Evolutionary conservation across 2,888 invertebrate genomes (phyloP), one percentile per base, ranked within the genome.

Genomic region (Dromius quadrimaculatus): DNA sequence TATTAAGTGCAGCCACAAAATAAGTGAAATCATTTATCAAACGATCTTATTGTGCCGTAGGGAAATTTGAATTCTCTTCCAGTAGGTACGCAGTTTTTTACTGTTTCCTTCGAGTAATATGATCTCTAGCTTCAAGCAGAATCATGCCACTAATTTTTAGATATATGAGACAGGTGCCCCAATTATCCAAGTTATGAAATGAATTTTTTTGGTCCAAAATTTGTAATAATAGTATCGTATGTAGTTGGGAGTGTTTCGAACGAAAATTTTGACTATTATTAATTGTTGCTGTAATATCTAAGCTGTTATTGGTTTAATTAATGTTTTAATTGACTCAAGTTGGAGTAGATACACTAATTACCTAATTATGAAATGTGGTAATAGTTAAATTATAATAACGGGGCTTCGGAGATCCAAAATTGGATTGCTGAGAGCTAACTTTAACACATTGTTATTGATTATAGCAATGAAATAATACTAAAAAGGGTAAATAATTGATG

Each of bases 21-120:
- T 54, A 54, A 28, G 28, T 28, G 50, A 54, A 54, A 54, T 54
- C 50, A 54, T 54, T 54, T 28, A 54, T 54, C 50, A 54, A 54
- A 9, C 15, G 13, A 54, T 15, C 15, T 23, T 6, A 11, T 13
- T 15, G 1, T 15, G 23, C 50, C 50, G 1, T 2, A 1, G 28
- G 50, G 28, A 4, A 8, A 13, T 13, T 54, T 54, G 23, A 54
- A 54, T 54, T 54, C 28, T 54, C 50, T 15, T 8, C 23, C 23
- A 54, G 50, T 54, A 28, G 28, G 50, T 54, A 8, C 22, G n/a
- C 11, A n/a, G 47, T 28, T 54, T 54, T 54, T 54, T 15, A 1
- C 15, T 11, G 23, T 54, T 54, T 54, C 50, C 50, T 54, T 15
- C 3, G 15, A 54, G 50, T 54, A 54, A 54, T 54, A 15, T 28